Evolutionary conservation across 2,888 invertebrate genomes (phyloP), one percentile per base, ranked within the genome.

Genomic region (Teleogryllus oceanicus): DNA sequence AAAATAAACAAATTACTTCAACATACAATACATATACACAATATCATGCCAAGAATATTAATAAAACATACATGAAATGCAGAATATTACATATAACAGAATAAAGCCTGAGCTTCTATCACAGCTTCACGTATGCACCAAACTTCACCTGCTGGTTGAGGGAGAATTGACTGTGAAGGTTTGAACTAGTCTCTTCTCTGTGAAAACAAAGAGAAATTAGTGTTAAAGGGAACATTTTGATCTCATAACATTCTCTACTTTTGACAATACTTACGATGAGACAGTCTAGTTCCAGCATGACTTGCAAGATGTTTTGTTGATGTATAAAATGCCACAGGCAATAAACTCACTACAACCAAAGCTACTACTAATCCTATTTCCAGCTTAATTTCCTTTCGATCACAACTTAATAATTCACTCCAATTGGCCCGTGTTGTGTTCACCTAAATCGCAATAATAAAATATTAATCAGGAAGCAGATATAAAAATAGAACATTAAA

Each of bases 391-490:
- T 90, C 87, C 78, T 89, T 87, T 83, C 89, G 88, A 83, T 91
- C 90, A 84, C 92, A 92, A 78, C 89, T 88, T 12, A 89, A 86
- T 76, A 84, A 85, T 84, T 89, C 88, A 84, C 92, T 92, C 92
- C 92, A 92, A 81, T 88, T 87, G 80, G 87, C 88, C 85, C 92
- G 89, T 77, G 92, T 92, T 5, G 88, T 87, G 86, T 92, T 92
- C 91, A 92, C 92, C 92, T 92, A 85, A 78, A 89, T 85, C 78
- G 79, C 81, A 81, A 82, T 82, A 81, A 78, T 80, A 75, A 75
- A 76, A 75, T 18, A 74, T 50, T 74, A 37, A 24, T 37, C 21
- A 74, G 16, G 50, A 16, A 24, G 5, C 24, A n/a, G 20, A 49
- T 24, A 74, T 37, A 78, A 49, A 79, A 62, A 74, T 74, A 20